Evolutionary conservation across 1,140 invertebrate species (phyloP).

Genomic region (Leguminivora glycinivorella): DNA sequence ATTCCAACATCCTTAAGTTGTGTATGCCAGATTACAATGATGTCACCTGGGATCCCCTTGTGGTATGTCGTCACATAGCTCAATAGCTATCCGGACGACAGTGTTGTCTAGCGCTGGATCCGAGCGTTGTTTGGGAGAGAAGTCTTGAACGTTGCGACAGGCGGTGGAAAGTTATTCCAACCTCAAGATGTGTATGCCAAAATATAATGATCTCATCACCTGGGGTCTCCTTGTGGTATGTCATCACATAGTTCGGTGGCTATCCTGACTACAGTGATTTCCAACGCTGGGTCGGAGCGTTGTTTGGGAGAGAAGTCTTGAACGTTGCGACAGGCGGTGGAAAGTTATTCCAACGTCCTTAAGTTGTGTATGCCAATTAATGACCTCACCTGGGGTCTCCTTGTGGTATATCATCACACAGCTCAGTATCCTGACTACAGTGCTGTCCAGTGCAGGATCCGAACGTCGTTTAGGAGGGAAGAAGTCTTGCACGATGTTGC

Average conservation of each 20-base stretch:
- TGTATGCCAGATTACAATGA: no score
- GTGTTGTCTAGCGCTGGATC: slow-evolving; percentile 83
- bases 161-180: no score
- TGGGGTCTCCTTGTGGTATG: slow-evolving; percentile 91
- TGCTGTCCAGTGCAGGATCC: no score
- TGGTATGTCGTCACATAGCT: slow-evolving; percentile 93
- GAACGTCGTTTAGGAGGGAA: no score
- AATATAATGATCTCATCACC: no score
- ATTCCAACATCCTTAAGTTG: no score
- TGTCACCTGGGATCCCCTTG: slow-evolving; percentile 91
- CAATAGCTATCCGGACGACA: slow-evolving; percentile 85
- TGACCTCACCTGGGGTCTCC: slow-evolving; percentile 90
- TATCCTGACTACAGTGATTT: slow-evolving; percentile 85
- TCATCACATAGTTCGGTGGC: slow-evolving; percentile 92
- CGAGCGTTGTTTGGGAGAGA: slow-evolving; percentile 81
- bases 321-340: slow-evolving; percentile 82
- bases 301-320: slow-evolving; percentile 77
- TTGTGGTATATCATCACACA: no score
- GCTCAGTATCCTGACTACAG: slow-evolving; percentile 84
- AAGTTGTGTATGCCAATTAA: no score
- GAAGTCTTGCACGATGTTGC: no score
- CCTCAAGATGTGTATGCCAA: no score
- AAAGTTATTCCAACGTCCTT: no score
- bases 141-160: slow-evolving; percentile 81
- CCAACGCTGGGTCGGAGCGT: slow-evolving; percentile 81